Base-by-base conservation (phyloP, 2,888 invertebrate genomes). In the Rhagonycha lutea region DNA sequence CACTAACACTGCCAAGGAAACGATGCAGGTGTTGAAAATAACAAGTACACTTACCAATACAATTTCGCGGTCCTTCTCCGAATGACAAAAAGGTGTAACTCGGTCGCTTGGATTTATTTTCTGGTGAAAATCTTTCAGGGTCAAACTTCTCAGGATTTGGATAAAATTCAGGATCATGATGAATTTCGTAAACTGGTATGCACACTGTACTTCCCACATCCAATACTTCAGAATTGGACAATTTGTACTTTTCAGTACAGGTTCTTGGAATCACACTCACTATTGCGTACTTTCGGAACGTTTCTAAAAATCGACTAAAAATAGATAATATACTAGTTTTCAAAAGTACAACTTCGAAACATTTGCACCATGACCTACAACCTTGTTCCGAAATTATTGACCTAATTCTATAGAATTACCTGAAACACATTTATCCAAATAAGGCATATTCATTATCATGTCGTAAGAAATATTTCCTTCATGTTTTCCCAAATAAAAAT, bases 101-200 rank as follows among this genome's bases (percentile, higher is more conserved):
- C 65, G 90, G 90, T 8, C 72, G 67, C 12, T 14, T 24, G 0
- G 89, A 87, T 78, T 90, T 91, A 24, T 89, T 89, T 74, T 90
- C 89, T 4, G 88, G 85, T 0, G 88, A 84, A 84, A 92, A 93
- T 77, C 92, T 88, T 23, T 92, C 91, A 0, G 92, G 92, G 69
- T 90, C 89, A 78, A 92, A 93, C 28, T 88, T 88, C 0, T 91
- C 88, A 0, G 93, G 93, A 10, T 93, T 2, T 7, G 47, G n/a
- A 47, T 47, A 47, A n/a, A 7, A 47, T n/a, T 47, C n/a, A 12
- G 47, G 47, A 77, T 84, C 84, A 32, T 80, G 79, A 9, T 84
- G 84, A 26, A 85, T 77, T 9, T 83, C 84, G 68, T 82, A 77
- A 72, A 81, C 81, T 1, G 82, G 78, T 32, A 85, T 79, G 67